These are phyloP conservation scores for Bufotes viridis DNA, from an alignment of 2,797 vertebrate genomes.

Conservation along the genomic window DNA sequence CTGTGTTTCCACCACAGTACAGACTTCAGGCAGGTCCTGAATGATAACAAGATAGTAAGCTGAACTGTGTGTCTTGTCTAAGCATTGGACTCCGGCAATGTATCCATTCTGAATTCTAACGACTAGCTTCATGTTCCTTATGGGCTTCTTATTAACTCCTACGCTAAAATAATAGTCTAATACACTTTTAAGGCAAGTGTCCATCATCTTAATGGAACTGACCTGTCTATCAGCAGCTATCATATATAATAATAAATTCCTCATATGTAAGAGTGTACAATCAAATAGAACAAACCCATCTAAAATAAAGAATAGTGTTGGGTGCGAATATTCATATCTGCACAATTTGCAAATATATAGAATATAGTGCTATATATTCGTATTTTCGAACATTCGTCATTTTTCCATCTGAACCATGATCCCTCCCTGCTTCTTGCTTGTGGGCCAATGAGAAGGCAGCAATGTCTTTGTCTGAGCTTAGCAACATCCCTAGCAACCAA, in stretches of 20 bases:
- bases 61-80: constrained; percentile 44
- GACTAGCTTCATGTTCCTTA: background rate
- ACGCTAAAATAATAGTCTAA: background rate
- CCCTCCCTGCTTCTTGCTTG: too few relatives aligned
- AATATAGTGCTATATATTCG: too few relatives aligned
- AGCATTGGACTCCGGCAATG: constrained; percentile 26
- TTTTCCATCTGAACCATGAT: too few relatives aligned
- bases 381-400: too few relatives aligned
- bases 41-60: constrained; percentile 57
- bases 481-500: too few relatives aligned
- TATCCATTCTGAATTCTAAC: constrained; percentile 40
- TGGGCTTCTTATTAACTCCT: constrained; percentile 24
- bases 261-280: background rate
- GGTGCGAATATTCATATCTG: too few relatives aligned
- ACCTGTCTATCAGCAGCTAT: background rate
- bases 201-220: background rate
- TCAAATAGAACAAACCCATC: background rate
- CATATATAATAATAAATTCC: background rate
- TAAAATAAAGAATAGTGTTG: too few relatives aligned
- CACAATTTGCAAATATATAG: too few relatives aligned
- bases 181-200: background rate
- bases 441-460: too few relatives aligned
- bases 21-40: constrained; percentile 48
- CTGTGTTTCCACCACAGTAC: constrained; percentile 36
- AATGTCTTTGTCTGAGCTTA: too few relatives aligned